Percentiles rank a stretch among this genome's conserved stretches.
Evolutionary conservation across 1,140 invertebrate species (phyloP).

Genomic region (Orchestia grillus): DNA sequence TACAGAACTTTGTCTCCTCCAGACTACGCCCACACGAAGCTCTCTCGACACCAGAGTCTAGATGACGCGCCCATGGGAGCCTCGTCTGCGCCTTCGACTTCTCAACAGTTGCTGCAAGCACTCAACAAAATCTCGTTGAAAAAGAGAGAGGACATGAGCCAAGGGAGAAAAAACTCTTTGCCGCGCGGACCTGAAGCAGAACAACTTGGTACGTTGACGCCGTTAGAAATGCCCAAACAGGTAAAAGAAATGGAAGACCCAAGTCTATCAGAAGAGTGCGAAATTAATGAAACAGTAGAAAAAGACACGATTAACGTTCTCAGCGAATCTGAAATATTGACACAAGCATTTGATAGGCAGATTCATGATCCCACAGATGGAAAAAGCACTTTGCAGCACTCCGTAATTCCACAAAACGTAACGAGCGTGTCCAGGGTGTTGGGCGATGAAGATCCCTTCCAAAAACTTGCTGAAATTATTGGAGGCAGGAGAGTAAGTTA

Average conservation of each 20-base stretch:
- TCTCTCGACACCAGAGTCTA: background rate
- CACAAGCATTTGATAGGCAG: background rate
- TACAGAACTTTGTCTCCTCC: slow-evolving; percentile 10
- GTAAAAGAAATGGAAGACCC: background rate
- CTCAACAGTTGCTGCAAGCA: background rate
- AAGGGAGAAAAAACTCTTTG: background rate
- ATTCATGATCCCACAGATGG: background rate
- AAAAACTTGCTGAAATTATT: background rate
- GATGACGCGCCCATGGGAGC: background rate
- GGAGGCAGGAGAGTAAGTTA: background rate
- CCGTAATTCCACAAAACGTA: background rate
- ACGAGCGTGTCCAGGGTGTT: background rate
- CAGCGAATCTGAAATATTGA: background rate
- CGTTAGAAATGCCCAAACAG: background rate
- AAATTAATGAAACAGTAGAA: background rate
- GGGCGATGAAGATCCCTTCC: background rate
- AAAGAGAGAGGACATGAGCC: background rate
- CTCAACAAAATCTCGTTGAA: background rate
- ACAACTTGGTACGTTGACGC: background rate
- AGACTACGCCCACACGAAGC: background rate
- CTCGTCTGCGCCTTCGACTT: background rate
- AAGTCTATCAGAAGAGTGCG: background rate
- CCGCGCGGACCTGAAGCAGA: background rate
- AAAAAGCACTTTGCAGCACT: background rate
- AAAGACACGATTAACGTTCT: background rate